Percentiles rank a stretch among this genome's conserved stretches.
Evolutionary conservation across 1,140 invertebrate species (phyloP).

Genomic region (Notospermus geniculatus): DNA sequence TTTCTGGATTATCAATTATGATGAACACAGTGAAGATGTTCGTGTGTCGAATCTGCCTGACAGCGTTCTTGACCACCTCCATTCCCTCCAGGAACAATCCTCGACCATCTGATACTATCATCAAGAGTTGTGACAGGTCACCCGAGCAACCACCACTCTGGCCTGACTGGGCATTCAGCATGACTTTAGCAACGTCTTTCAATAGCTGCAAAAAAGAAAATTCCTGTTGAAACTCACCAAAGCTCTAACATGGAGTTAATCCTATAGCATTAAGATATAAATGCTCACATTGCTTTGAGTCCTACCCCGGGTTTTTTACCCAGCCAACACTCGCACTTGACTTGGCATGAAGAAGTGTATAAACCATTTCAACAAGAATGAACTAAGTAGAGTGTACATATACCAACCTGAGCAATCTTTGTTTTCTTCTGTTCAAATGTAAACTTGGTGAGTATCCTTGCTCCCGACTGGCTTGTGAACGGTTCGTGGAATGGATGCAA

Average conservation of each 20-base stretch:
- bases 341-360: too few species aligned
- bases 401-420: slow-evolving; percentile 50
- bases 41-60: slow-evolving; percentile 74
- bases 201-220: slow-evolving; percentile 75
- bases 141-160: slow-evolving; percentile 27
- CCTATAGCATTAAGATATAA: slow-evolving; percentile 21
- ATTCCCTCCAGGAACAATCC: slow-evolving; percentile 88
- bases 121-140: slow-evolving; percentile 70
- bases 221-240: background rate
- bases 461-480: slow-evolving; percentile 79
- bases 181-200: slow-evolving; percentile 65
- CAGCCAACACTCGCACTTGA: too few species aligned
- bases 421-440: slow-evolving; percentile 59
- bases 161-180: slow-evolving; percentile 38
- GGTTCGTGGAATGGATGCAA: slow-evolving; percentile 83
- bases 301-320: too few species aligned
- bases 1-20: slow-evolving; percentile 89
- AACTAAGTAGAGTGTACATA: background rate
- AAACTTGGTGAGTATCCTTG: slow-evolving; percentile 59
- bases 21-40: slow-evolving; percentile 93
- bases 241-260: background rate
- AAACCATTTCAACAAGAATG: background rate
- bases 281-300: background rate
- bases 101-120: slow-evolving; percentile 88
- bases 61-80: slow-evolving; percentile 71